A percentile compares a stretch with the other conserved stretches of the same genome.
Conservation (phyloP, 2,797 vertebrate genomes). For the Epinephelus awoara region DNA sequence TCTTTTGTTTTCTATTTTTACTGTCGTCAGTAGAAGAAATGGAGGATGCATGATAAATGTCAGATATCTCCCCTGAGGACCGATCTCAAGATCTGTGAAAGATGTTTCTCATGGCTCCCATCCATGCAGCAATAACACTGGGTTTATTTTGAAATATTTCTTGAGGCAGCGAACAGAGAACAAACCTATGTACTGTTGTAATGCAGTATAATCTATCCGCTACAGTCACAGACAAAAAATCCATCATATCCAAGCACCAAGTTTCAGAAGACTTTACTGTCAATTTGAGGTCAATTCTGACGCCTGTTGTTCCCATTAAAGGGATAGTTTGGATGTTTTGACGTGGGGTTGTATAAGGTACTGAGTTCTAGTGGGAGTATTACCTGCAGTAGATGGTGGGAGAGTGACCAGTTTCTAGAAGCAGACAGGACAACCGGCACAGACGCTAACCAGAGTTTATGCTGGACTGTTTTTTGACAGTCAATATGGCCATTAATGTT, state of each 20-base stretch:
- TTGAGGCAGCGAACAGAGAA: neutral
- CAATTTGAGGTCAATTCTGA: neutral
- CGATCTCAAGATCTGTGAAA: slow-evolving; percentile 25
- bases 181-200: neutral
- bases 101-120: slow-evolving; percentile 1
- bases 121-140: neutral
- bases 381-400: no score
- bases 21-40: slow-evolving; percentile 27
- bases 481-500: no score
- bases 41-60: slow-evolving; percentile 31
- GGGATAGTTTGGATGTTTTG: no score
- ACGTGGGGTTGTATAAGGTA: no score
- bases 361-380: no score
- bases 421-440: no score
- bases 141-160: neutral
- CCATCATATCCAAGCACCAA: neutral
- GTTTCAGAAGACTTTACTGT: neutral
- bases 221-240: slow-evolving; percentile 1
- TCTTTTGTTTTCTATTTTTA: slow-evolving; percentile 67
- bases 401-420: no score
- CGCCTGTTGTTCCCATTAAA: neutral
- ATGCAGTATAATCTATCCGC: neutral
- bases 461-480: no score
- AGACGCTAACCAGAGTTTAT: no score
- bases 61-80: slow-evolving; percentile 29